phyloP scores from a whole-genome alignment of 2,113 vertebrate genomes.

The Muntiacus muntjak region DNA sequence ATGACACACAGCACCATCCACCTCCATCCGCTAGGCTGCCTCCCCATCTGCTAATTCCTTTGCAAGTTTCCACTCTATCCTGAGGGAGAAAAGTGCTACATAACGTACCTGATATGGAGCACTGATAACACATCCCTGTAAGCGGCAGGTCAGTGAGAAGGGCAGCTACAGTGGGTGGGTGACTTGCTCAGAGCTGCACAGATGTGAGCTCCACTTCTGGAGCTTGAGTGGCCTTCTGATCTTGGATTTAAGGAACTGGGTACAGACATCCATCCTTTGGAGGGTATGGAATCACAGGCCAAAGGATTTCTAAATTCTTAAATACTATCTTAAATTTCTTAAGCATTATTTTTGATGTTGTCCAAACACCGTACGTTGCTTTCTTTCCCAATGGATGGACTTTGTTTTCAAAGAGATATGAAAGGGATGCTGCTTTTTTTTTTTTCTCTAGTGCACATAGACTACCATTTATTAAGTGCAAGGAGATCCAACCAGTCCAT shows the following conservation, averaged over 20 bases:
- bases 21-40: fast-evolving
- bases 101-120: not conserved
- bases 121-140: not conserved
- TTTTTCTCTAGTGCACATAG: not conserved
- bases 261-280: not conserved
- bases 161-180: no score
- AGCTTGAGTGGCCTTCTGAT: not conserved
- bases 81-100: not conserved
- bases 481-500: no score
- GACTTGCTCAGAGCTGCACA: conserved; percentile 12
- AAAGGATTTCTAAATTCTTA: conserved; percentile 38
- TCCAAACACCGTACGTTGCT: not conserved
- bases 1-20: not conserved
- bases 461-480: not conserved
- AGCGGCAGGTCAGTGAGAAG: conserved; percentile 13
- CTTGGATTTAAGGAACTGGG: not conserved
- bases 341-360: conserved; percentile 17
- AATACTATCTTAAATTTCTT: conserved; percentile 2
- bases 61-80: not conserved
- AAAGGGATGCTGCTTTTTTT: conserved; percentile 3
- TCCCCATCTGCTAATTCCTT: not conserved
- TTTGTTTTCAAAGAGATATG: not conserved
- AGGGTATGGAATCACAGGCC: not conserved
- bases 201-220: not conserved
- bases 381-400: not conserved